Conservation (phyloP, 1,140 invertebrate genomes). For the Galleria mellonella region DNA sequence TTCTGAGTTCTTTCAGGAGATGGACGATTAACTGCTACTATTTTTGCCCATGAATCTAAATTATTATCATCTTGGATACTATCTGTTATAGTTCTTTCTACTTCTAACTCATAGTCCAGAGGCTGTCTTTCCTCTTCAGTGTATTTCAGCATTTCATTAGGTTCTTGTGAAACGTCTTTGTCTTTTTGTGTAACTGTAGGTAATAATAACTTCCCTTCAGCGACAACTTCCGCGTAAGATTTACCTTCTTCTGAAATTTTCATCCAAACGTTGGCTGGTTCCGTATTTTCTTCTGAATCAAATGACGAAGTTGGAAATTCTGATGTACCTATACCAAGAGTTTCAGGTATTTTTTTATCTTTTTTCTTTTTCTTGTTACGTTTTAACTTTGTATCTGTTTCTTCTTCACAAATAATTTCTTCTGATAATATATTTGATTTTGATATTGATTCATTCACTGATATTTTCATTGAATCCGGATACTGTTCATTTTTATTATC, state of each 20-base stretch:
- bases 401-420: slow-evolving; percentile 30
- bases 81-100: slow-evolving; percentile 2
- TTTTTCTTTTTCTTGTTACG: slow-evolving; percentile 46
- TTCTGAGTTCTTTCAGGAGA: slow-evolving; percentile 31
- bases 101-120: background rate
- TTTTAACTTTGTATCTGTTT: slow-evolving; percentile 41
- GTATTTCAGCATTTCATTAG: background rate
- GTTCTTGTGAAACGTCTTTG: slow-evolving; percentile 3
- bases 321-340: background rate
- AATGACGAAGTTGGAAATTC: background rate
- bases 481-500: slow-evolving; percentile 23
- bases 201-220: slow-evolving; percentile 41
- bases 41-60: slow-evolving; percentile 59
- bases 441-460: slow-evolving; percentile 24
- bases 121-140: slow-evolving; percentile 6
- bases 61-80: slow-evolving; percentile 9
- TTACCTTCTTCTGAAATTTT: slow-evolving; percentile 70
- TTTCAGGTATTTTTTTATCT: slow-evolving; percentile 25
- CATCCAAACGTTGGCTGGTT: slow-evolving; percentile 59
- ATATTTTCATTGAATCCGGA: background rate
- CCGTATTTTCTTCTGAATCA: background rate
- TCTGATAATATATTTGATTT: slow-evolving; percentile 7
- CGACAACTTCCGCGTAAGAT: slow-evolving; percentile 77
- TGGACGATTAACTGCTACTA: slow-evolving; percentile 51
- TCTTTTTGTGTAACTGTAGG: slow-evolving; percentile 5